These are phyloP conservation scores for Salvelinus namaycush DNA, from an alignment of 2,113 vertebrate genomes.

Conservation along the genomic window DNA sequence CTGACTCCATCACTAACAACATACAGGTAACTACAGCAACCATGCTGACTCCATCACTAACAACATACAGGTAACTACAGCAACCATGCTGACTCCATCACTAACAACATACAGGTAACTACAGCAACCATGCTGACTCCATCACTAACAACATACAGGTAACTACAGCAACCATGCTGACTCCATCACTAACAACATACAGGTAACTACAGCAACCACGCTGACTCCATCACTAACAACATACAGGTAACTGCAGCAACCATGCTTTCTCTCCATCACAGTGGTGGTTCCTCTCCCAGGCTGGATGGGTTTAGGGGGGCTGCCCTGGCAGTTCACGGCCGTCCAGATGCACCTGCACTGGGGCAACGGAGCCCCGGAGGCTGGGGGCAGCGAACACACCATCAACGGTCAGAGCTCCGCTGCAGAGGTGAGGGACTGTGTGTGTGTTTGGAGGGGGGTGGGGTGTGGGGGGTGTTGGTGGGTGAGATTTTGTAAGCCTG, in stretches of 20 bases:
- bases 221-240: conserved; percentile 73
- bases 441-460: too few relatives aligned
- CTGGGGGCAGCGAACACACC: conserved; percentile 82
- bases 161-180: too few relatives aligned
- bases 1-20: too few relatives aligned
- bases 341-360: conserved; percentile 91
- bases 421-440: conserved; percentile 79
- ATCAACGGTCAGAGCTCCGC: conserved; percentile 76
- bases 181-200: too few relatives aligned
- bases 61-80: too few relatives aligned
- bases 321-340: conserved; percentile 77
- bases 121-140: too few relatives aligned
- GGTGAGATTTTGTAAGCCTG: neutral
- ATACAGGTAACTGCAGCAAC: conserved; percentile 63
- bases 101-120: too few relatives aligned
- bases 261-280: conserved; percentile 40
- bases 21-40: too few relatives aligned
- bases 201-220: too few relatives aligned
- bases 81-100: too few relatives aligned
- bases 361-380: conserved; percentile 73
- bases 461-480: neutral
- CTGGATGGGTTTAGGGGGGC: conserved; percentile 78
- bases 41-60: too few relatives aligned
- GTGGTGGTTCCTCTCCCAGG: conserved; percentile 79
- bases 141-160: too few relatives aligned